Evolutionary conservation across 23 tunicate species (phyloP).

Genomic region (Corella eumyota): DNA sequence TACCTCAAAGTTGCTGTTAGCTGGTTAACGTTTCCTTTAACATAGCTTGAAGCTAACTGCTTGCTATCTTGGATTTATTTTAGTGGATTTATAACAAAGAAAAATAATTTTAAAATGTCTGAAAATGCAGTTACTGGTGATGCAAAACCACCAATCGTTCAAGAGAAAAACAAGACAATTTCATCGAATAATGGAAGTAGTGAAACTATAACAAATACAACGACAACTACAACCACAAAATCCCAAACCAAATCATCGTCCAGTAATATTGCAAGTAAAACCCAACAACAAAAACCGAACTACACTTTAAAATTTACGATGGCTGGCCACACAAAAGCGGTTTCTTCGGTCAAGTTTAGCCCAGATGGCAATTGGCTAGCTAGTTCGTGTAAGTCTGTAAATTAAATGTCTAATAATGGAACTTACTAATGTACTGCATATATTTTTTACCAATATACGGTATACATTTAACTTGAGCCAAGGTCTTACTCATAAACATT

Average conservation of each 20-base stretch:
- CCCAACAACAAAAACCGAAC: slow-evolving; percentile 73
- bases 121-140: no score
- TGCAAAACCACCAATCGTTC: no score
- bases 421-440: background rate
- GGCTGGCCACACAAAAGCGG: slow-evolving; percentile 97
- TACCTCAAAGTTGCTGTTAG: no score
- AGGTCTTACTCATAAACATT: background rate
- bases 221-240: background rate
- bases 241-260: slow-evolving; percentile 5
- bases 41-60: no score
- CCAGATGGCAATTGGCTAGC: slow-evolving; percentile 98
- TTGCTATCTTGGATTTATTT: no score
- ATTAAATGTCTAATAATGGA: background rate
- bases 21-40: no score
- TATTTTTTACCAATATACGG: background rate
- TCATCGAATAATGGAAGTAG: no score
- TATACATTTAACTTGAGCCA: background rate
- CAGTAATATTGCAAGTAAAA: background rate
- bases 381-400: slow-evolving; percentile 66
- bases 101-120: no score
- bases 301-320: slow-evolving; percentile 72
- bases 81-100: no score
- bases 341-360: slow-evolving; percentile 89
- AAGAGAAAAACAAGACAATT: no score
- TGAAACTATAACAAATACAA: slow-evolving; percentile 8